Percentiles rank a stretch among this genome's conserved stretches.
Evolutionary conservation across 2,888 invertebrate species (phyloP).

Genomic region (Limnephilus auricula): DNA sequence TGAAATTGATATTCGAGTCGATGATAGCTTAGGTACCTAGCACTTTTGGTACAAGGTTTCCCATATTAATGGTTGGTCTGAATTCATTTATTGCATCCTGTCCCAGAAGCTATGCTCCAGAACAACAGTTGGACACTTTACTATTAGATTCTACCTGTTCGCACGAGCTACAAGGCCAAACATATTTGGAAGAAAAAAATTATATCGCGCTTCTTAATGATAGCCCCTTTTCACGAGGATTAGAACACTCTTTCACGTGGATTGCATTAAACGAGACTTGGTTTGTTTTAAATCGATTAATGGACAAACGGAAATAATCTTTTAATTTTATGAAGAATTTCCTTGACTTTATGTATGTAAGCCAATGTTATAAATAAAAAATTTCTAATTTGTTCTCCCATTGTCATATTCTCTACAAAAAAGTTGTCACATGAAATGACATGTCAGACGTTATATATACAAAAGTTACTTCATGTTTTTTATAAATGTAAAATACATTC

Average conservation of each 20-base stretch:
- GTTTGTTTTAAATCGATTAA: background rate
- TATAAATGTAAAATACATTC: too few species aligned
- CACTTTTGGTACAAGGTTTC: background rate
- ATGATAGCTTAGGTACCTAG: background rate
- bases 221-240: background rate
- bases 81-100: background rate
- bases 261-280: background rate
- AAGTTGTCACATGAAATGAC: too few species aligned
- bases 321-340: too few species aligned
- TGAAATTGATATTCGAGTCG: too few species aligned
- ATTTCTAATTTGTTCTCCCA: too few species aligned
- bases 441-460: too few species aligned
- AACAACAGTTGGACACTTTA: background rate
- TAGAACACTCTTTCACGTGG: background rate
- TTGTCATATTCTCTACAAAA: too few species aligned
- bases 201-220: background rate
- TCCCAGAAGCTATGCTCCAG: background rate
- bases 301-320: background rate
- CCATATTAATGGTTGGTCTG: background rate
- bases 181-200: background rate
- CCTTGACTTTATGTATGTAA: too few species aligned
- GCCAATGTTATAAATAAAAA: too few species aligned
- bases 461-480: too few species aligned
- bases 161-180: conserved; percentile 5
- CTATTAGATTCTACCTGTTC: background rate